A percentile compares a stretch with the other conserved stretches of the same genome.
Conservation (phyloP, 2,888 invertebrate species). For the Choreutis nemorana region DNA sequence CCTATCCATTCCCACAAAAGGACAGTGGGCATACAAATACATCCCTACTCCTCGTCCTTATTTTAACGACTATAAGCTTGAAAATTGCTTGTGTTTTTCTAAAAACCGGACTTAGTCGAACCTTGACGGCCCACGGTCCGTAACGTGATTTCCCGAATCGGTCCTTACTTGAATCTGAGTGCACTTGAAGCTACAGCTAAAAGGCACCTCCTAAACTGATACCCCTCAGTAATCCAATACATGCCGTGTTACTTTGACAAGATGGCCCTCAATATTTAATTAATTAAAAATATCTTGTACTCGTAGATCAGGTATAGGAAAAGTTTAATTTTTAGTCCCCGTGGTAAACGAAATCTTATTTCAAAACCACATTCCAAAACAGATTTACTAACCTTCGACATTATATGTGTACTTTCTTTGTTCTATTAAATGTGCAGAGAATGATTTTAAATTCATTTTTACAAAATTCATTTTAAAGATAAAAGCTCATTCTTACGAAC, state of each 20-base stretch:
- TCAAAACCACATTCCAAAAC: background rate
- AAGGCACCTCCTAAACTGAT: slow-evolving; percentile 36
- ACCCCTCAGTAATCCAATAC: slow-evolving; percentile 16
- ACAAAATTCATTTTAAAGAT: too few relatives aligned
- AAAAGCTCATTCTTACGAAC: too few relatives aligned
- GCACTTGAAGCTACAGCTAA: slow-evolving; percentile 41
- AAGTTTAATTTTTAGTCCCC: background rate
- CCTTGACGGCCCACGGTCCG: slow-evolving; percentile 16
- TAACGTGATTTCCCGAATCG: slow-evolving; percentile 61
- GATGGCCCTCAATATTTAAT: background rate
- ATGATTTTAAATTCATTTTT: too few relatives aligned
- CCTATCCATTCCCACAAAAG: too few relatives aligned
- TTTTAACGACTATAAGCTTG: too few relatives aligned
- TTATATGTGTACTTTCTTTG: too few relatives aligned
- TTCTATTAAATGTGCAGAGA: too few relatives aligned
- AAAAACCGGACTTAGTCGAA: too few relatives aligned
- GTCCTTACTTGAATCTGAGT: slow-evolving; percentile 43
- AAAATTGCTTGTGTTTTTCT: too few relatives aligned
- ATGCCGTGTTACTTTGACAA: slow-evolving; percentile 10
- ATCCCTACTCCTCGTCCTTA: too few relatives aligned
- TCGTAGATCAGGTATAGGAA: slow-evolving; percentile 5
- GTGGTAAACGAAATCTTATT: background rate
- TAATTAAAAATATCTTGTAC: background rate
- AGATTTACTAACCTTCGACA: too few relatives aligned
- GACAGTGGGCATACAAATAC: too few relatives aligned